Evolutionary conservation across 2,888 invertebrate species (phyloP).

Genomic region (Acanthoscelides obtectus): DNA sequence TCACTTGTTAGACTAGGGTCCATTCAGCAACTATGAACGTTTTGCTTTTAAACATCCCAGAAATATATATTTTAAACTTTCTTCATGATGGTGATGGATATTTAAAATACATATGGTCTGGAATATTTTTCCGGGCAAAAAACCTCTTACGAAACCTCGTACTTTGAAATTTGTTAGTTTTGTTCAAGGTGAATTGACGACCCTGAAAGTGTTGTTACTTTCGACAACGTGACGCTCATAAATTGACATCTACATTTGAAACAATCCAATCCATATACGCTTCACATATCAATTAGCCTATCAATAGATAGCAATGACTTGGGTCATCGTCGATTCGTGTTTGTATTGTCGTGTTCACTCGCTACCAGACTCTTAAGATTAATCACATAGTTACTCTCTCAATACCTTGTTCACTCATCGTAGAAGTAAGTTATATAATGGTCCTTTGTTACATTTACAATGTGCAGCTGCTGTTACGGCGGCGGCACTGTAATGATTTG

Average conservation of each 20-base stretch:
- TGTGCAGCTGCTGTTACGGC: conserved; percentile 5
- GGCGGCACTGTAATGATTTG: conserved; percentile 16
- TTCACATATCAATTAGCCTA: background rate
- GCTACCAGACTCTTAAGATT: conserved; percentile 41
- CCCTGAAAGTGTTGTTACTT: too few relatives aligned
- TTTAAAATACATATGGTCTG: too few relatives aligned
- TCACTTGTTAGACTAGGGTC: too few relatives aligned
- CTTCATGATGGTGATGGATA: too few relatives aligned
- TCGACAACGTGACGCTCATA: too few relatives aligned
- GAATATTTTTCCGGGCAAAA: too few relatives aligned
- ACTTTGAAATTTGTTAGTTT: too few relatives aligned
- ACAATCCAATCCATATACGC: background rate
- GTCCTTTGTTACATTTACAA: conserved; percentile 33
- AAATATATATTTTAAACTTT: too few relatives aligned
- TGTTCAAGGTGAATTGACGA: too few relatives aligned
- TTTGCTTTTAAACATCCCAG: too few relatives aligned
- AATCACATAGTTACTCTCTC: conserved; percentile 23
- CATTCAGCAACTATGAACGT: too few relatives aligned
- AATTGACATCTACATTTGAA: background rate
- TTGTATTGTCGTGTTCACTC: conserved; percentile 49
- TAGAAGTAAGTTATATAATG: conserved; percentile 37
- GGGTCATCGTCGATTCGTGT: background rate
- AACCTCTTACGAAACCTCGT: too few relatives aligned
- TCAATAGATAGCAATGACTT: background rate
- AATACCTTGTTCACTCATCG: conserved; percentile 36